Percentiles rank a stretch among this genome's conserved stretches.
Evolutionary conservation across 2,113 vertebrate genomes (phyloP).

Genomic region (Hucho hucho): DNA sequence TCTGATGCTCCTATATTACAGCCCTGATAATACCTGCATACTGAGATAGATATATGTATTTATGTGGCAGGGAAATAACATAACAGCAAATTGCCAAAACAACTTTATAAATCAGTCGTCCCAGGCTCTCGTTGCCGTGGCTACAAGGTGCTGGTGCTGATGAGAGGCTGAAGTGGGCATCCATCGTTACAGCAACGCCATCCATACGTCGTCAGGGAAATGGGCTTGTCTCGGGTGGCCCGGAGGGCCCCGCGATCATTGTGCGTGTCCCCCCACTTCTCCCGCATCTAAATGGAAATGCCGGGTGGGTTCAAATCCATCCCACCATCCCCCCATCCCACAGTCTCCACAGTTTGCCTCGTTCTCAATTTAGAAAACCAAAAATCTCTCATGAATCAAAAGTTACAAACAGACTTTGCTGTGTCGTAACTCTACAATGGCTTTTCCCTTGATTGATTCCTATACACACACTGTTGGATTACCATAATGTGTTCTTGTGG

Average conservation of each 20-base stretch:
- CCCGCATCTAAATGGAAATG: conserved; percentile 47
- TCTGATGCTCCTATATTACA: conserved; percentile 66
- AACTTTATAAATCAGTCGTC: conserved; percentile 74
- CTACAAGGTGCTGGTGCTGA: conserved; percentile 43
- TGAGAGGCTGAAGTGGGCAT: conserved; percentile 53
- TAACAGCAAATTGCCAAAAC: conserved; percentile 72
- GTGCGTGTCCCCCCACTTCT: conserved; percentile 1
- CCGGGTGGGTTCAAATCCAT: conserved; percentile 75
- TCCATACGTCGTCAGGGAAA: conserved; percentile 49
- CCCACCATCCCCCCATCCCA: conserved; percentile 16
- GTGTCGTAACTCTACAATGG: conserved; percentile 96
- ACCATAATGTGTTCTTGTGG: conserved; percentile 99
- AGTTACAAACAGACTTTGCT: conserved; percentile 99
- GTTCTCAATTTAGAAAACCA: conserved; percentile 87
- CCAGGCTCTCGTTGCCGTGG: conserved; percentile 17
- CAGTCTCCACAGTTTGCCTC: conserved; percentile 81
- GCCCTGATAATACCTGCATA: conserved; percentile 61
- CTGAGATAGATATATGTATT: conserved; percentile 69
- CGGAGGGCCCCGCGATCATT: conserved; percentile 6
- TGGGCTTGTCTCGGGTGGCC: conserved; percentile 41
- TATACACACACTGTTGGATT: conserved; percentile 99
- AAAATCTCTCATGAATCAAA: conserved; percentile 97
- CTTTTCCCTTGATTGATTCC: conserved; percentile 97
- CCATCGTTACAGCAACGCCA: conserved; percentile 44
- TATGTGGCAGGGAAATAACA: conserved; percentile 74